Base-by-base conservation (phyloP, 2,797 vertebrate species). In the Tragelaphus oryx region DNA sequence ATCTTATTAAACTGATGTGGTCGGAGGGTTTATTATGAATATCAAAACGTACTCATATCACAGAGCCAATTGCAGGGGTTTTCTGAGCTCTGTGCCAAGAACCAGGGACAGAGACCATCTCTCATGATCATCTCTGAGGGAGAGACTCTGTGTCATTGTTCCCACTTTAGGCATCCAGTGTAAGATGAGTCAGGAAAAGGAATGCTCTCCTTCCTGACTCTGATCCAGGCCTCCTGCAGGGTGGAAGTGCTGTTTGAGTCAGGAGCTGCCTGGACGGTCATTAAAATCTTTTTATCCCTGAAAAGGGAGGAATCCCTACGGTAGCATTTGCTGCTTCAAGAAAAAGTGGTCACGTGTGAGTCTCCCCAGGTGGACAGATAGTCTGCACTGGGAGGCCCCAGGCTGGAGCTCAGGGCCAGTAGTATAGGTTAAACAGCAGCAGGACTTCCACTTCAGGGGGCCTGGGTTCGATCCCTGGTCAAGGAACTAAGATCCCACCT, bases 181-280 rank as follows among this genome's bases (percentile, higher is more conserved):
- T 59, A 46, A n/a, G 52, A 54, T n/a, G 62, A 44, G 41, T 16
- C n/a, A 6, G 5, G 2, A 46, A 22, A 7, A 8, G n/a, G 8
- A 20, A 24, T 22, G n/a, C 4, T 68, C 4, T 59, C 48, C 60
- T 17, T n/a, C 44, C 24, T 5, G 11, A 33, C 22, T 18, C n/a
- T 12, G 28, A 41, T 9, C 22, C 28, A 6, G 50, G 57, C 78
- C 54, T 22, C 22, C 80, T 33, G 24, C 3, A 18, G 9, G 6
- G 52, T 26, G 17, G 28, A 24, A 82, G 37, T 46, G 18, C 17
- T 48, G 17, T 55, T 55, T 1, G 48, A 78, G 18, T n/a, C 7
- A 4, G 1, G 83, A 84, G 46, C 59, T 37, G 13, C 52, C 6
- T 6, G 20, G 41, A 33, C 0, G 0, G 26, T 54, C 59, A 12